Evolutionary conservation across 2,888 invertebrate genomes (phyloP).

Genomic region (Platycnemis pennipes): DNA sequence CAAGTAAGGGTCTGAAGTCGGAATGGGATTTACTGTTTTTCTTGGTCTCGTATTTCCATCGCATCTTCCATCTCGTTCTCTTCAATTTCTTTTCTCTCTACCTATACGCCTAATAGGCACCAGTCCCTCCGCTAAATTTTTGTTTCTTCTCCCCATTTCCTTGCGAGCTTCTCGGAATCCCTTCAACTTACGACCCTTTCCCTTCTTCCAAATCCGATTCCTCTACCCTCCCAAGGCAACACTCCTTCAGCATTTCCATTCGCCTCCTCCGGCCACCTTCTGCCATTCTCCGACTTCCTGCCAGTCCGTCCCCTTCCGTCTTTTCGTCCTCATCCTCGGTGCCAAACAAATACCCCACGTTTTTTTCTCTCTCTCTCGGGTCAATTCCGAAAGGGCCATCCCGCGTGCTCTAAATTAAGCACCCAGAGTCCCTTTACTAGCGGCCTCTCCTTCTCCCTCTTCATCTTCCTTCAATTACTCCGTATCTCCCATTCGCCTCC

Average conservation of each 20-base stretch:
- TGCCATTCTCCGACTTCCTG: neutral
- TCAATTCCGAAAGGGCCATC: neutral
- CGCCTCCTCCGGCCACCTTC: neutral
- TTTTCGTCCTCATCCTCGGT: neutral
- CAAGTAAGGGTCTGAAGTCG: too few species aligned
- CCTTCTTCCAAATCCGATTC: neutral
- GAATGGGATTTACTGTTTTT: too few species aligned
- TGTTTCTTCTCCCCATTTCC: neutral
- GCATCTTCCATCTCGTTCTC: neutral
- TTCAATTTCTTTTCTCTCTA: neutral
- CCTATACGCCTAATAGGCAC: neutral
- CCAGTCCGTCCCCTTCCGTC: neutral
- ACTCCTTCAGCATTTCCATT: neutral
- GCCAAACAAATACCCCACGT: neutral
- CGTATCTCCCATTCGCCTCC: neutral
- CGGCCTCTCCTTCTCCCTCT: neutral
- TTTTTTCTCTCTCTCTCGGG: neutral
- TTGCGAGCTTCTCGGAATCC: neutral
- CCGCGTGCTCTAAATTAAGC: too few species aligned
- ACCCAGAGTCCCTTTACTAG: neutral
- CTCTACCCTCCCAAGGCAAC: neutral
- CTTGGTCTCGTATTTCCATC: neutral
- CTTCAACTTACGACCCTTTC: neutral
- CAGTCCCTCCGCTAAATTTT: neutral
- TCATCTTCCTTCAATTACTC: neutral